Percentiles rank a stretch among this genome's conserved stretches.
These are phyloP conservation scores for Ladona fulva DNA, from an alignment of 1,140 invertebrate genomes.

Conservation along the genomic window DNA sequence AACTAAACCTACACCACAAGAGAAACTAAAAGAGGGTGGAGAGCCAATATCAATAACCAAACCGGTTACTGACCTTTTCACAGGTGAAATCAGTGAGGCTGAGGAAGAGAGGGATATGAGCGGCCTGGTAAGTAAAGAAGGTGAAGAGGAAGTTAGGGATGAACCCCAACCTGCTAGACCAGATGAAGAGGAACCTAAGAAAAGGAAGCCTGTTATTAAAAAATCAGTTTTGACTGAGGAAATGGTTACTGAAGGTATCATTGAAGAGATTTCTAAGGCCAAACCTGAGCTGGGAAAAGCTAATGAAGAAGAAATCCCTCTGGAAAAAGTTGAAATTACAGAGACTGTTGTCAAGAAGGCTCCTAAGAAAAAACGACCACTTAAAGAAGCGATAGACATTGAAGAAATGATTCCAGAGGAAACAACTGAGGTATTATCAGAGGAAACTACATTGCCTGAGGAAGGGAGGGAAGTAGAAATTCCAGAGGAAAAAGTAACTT, in stretches of 20 bases:
- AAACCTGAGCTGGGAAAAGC: constrained; percentile 14
- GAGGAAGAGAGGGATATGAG: neutral
- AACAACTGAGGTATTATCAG: constrained; percentile 25
- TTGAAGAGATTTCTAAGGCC: neutral
- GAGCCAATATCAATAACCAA: neutral
- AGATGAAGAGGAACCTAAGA: constrained; percentile 14
- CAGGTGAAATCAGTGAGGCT: neutral
- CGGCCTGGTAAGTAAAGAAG: neutral
- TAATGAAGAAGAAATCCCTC: constrained; percentile 13
- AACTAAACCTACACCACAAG: neutral
- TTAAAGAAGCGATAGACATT: constrained; percentile 23
- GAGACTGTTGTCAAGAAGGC: constrained; percentile 24
- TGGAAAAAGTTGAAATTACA: constrained; percentile 17
- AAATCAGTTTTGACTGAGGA: neutral
- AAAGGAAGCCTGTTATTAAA: constrained; percentile 11
- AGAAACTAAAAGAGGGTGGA: constrained; percentile 5
- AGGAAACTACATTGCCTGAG: neutral
- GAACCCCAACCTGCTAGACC: neutral
- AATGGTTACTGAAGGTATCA: neutral
- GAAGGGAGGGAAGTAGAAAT: neutral
- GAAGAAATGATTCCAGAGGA: constrained; percentile 19
- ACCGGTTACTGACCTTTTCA: neutral
- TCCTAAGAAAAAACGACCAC: constrained; percentile 26
- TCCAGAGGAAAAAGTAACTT: constrained; percentile 17
- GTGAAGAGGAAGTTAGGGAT: neutral